Conservation (phyloP, 2,797 vertebrate genomes). For the Setipinna tenuifilis region DNA sequence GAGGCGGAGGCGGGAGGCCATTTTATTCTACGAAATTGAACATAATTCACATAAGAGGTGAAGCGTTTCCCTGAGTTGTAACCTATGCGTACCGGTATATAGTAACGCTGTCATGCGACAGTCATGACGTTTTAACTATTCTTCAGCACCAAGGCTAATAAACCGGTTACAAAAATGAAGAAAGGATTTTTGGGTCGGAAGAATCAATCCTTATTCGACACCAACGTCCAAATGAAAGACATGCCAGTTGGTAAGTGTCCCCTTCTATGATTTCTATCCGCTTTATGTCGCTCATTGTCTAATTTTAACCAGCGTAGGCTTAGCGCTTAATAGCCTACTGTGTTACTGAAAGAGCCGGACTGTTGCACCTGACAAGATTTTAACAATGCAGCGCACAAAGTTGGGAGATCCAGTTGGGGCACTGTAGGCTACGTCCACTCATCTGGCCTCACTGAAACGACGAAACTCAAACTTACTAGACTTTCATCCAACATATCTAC, state of each 20-base stretch:
- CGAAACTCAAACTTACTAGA: not conserved
- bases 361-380: conserved; percentile 29
- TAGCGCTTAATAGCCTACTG: not conserved
- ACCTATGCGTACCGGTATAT: not conserved
- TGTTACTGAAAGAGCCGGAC: not conserved
- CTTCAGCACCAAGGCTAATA: conserved; percentile 26
- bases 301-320: not conserved
- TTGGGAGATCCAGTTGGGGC: not conserved
- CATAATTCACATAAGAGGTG: conserved; percentile 10
- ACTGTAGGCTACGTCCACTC: not conserved
- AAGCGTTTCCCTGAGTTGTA: not conserved
- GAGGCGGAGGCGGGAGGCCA: conserved; percentile 62
- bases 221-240: conserved; percentile 60
- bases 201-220: conserved; percentile 73
- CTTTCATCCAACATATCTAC: not conserved
- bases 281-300: not conserved
- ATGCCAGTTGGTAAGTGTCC: conserved; percentile 75
- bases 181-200: conserved; percentile 73
- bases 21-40: conserved; percentile 57
- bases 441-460: not conserved
- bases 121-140: conserved; percentile 1
- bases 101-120: not conserved
- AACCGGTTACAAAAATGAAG: conserved; percentile 65
- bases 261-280: not conserved
- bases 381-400: not conserved